Percentiles rank a stretch among this genome's conserved stretches.
Evolutionary conservation across 2,888 invertebrate species (phyloP).

Genomic region (Laspeyria flexula): DNA sequence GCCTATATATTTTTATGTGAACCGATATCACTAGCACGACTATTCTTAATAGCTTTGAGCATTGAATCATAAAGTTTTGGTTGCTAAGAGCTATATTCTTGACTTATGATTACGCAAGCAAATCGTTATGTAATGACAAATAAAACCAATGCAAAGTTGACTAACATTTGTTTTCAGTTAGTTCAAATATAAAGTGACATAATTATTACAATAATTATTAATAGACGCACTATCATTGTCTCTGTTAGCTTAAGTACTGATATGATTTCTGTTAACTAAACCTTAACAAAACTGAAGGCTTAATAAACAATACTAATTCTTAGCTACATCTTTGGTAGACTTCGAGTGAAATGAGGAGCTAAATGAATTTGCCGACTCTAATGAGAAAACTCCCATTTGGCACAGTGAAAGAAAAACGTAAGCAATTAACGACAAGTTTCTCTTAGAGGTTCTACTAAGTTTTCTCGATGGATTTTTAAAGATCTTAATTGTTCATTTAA

Average conservation of each 20-base stretch:
- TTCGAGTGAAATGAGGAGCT: conserved; percentile 51
- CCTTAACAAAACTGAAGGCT: conserved; percentile 22
- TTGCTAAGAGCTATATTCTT: background rate
- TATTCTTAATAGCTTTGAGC: no score
- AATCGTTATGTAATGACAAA: background rate
- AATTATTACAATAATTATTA: background rate
- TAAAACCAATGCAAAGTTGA: background rate
- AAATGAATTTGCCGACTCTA: conserved; percentile 74
- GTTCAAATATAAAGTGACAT: background rate
- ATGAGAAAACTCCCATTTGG: conserved; percentile 75
- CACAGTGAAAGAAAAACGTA: conserved; percentile 51
- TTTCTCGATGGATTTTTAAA: conserved; percentile 11
- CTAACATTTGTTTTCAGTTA: background rate
- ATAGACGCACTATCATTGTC: background rate
- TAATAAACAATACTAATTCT: conserved; percentile 49
- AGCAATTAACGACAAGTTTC: conserved; percentile 60
- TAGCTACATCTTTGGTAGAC: conserved; percentile 35
- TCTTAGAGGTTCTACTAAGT: conserved; percentile 24
- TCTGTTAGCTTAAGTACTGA: background rate
- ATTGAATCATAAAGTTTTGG: background rate
- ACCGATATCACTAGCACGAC: no score
- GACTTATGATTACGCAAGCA: background rate
- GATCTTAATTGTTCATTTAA: conserved; percentile 1
- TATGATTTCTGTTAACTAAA: no score
- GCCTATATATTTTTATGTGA: no score